phyloP scores from a whole-genome alignment of 2,797 vertebrate species.

The Philypnodon macrostomus region DNA sequence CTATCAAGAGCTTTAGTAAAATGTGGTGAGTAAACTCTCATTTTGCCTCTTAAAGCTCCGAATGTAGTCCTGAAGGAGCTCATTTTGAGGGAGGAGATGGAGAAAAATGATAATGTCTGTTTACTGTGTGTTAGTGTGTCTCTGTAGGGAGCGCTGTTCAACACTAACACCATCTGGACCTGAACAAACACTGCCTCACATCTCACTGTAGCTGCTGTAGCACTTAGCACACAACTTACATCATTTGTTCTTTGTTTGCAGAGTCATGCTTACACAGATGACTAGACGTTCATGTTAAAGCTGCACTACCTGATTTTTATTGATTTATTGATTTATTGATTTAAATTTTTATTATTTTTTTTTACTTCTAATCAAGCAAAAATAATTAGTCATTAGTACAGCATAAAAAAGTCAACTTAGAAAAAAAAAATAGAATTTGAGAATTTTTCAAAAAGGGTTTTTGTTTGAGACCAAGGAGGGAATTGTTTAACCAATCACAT shows the following conservation, averaged over 20 bases:
- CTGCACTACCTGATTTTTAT: no score
- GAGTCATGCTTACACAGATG: conserved; percentile 1
- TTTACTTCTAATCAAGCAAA: no score
- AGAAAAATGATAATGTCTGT: conserved; percentile 67
- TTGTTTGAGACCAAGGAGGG: no score
- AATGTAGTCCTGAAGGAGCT: conserved; percentile 55
- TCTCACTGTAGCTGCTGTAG: conserved; percentile 31
- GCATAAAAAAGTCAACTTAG: no score
- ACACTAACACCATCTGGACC: conserved; percentile 66
- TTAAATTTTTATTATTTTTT: no score
- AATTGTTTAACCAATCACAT: no score
- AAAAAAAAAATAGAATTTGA: no score
- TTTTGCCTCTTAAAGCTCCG: conserved; percentile 38
- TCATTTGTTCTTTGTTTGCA: conserved; percentile 4
- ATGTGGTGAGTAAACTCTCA: conserved; percentile 21
- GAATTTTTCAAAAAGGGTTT: no score
- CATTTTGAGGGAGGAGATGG: conserved; percentile 54
- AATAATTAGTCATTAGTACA: no score
- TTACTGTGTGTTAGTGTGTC: conserved; percentile 49
- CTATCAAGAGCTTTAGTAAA: conserved; percentile 9
- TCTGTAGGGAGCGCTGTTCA: conserved; percentile 57
- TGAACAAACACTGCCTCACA: conserved; percentile 63
- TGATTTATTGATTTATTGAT: no score
- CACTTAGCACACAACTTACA: neutral
- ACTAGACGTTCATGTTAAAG: neutral